Evolutionary conservation across 2,888 invertebrate species (phyloP), one percentile per base, ranked within the genome.

Genomic region (Pharmacophagus antenor): DNA sequence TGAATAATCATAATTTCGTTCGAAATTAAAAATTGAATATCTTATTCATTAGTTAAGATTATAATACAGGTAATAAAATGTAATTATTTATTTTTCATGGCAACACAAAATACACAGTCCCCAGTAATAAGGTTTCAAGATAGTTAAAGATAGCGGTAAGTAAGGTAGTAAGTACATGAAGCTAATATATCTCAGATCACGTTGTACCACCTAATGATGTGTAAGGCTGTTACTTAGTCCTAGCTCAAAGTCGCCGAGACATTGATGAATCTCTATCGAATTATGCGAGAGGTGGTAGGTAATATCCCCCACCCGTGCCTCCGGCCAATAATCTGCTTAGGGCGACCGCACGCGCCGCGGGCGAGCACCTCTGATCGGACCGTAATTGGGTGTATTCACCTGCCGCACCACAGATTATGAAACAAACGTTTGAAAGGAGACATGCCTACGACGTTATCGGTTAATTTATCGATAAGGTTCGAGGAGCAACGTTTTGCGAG

Each of bases 321-420:
- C 67, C 68, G 73, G 70, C 74, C 73, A 72, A 73, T 88, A 88
- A 88, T 88, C 83, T 74, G 73, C 80, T 88, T 88, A 87, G 71
- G 74, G 74, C 73, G 73, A 80, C 84, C 82, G 78, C 83, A 82
- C 78, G 76, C 84, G 84, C 79, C 73, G 68, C 69, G 64, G 65
- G 65, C 61, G 62, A 59, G 72, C 74, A 61, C 67, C 68, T 69
- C 80, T 85, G 84, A 88, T 88, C 85, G 85, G 84, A 84, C 82
- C 75, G 70, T 88, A 88, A 88, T 88, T 87, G 85, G 76, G 75
- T 78, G 74, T 74, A 73, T 75, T 82, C 79, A 84, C 82, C 82
- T 84, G 79, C 71, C 73, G 70, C 67, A 73, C 74, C 77, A 62
- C 57, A 64, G 65, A 69, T 70, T 71, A 69, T 69, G 63, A 68